A percentile compares a stretch with the other conserved stretches of the same genome.
phyloP scores from a whole-genome alignment of 2,797 vertebrate genomes.

The Sparidentex hasta region DNA sequence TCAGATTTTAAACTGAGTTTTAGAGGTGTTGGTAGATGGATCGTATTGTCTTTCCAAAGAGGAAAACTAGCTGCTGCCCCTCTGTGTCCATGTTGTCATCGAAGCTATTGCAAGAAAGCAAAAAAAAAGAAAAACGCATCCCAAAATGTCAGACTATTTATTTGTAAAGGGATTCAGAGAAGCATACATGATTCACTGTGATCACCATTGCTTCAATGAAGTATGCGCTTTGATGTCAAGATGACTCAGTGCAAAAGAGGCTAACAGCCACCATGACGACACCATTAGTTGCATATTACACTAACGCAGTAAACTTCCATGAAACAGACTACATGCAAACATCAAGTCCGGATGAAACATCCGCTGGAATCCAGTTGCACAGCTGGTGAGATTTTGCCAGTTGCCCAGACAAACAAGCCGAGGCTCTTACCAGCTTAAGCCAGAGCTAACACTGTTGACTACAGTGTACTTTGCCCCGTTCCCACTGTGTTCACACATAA shows the following conservation, averaged over 20 bases:
- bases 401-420: constrained; percentile 9
- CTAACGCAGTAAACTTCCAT: not conserved
- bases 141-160: not conserved
- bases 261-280: not conserved
- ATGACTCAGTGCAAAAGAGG: not conserved
- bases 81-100: not conserved
- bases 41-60: not conserved
- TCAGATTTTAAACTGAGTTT: no score
- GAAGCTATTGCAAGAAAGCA: not conserved
- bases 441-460: not conserved
- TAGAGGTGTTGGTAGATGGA: not conserved
- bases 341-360: not conserved
- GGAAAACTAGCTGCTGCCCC: no score
- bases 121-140: not conserved
- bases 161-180: not conserved
- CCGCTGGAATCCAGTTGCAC: not conserved
- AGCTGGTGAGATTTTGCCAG: constrained; percentile 9
- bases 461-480: not conserved
- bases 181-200: not conserved
- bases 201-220: not conserved
- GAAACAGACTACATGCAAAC: not conserved
- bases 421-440: not conserved
- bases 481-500: constrained; percentile 4
- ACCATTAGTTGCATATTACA: not conserved
- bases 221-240: not conserved